phyloP scores from a whole-genome alignment of 2,113 vertebrate species.

The Bathybates hornii region DNA sequence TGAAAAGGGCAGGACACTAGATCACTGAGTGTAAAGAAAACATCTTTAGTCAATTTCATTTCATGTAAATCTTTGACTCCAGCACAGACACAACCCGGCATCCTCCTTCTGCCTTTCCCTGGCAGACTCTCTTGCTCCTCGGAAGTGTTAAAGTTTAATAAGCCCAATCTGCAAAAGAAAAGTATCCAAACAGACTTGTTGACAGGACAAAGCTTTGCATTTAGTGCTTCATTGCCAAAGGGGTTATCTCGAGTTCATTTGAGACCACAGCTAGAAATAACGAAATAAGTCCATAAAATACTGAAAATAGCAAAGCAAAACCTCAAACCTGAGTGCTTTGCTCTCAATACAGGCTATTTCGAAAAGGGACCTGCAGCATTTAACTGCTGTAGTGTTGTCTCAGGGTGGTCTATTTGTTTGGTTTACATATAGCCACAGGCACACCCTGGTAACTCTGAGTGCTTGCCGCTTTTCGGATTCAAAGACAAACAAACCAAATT shows the following conservation, averaged over 20 bases:
- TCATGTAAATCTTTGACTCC: constrained; percentile 1
- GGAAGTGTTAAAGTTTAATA: constrained; percentile 52
- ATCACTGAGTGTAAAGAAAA: not conserved
- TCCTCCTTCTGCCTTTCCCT: not conserved
- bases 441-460: not conserved
- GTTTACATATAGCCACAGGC: constrained; percentile 9
- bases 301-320: constrained; percentile 20
- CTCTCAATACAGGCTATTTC: constrained; percentile 1
- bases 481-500: not conserved
- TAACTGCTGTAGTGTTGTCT: not conserved
- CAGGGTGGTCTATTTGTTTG: not conserved
- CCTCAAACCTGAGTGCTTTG: not conserved
- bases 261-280: constrained; percentile 5
- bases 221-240: constrained; percentile 15
- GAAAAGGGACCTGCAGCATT: constrained; percentile 6
- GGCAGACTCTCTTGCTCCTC: not conserved
- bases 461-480: not conserved
- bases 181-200: constrained; percentile 51
- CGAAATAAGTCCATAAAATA: not conserved
- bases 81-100: not conserved
- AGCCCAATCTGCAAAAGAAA: constrained; percentile 25
- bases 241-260: constrained; percentile 39
- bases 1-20: not conserved
- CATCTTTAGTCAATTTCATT: not conserved
- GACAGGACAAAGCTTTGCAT: constrained; percentile 53